A percentile compares a stretch with the other conserved stretches of the same genome.
These are phyloP conservation scores for Pteropus rufus DNA, from an alignment of 2,797 vertebrate species.

Conservation along the genomic window DNA sequence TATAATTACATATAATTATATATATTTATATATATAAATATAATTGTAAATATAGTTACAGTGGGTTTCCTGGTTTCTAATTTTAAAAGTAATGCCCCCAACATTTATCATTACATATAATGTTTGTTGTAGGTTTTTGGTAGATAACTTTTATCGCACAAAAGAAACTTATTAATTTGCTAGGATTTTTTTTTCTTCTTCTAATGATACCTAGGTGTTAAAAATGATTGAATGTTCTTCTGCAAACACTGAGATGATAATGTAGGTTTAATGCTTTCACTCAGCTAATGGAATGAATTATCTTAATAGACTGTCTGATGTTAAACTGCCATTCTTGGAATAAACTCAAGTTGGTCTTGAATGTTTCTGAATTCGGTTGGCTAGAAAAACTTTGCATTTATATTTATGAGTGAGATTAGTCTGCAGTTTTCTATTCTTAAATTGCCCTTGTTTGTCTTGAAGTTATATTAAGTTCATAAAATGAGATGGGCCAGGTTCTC, in stretches of 20 bases:
- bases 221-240: neutral
- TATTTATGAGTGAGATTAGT: neutral
- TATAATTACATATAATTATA: no score
- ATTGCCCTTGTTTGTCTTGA: neutral
- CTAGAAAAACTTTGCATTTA: neutral
- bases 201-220: neutral
- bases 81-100: neutral
- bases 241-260: neutral
- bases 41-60: neutral
- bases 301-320: neutral
- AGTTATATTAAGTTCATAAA: conserved; percentile 3
- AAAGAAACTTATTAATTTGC: neutral
- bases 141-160: neutral
- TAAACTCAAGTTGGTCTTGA: neutral
- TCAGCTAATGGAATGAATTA: neutral
- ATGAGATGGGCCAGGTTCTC: neutral
- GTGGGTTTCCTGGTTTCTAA: neutral
- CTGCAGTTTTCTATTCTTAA: neutral
- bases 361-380: neutral
- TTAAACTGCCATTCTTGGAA: neutral
- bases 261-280: neutral
- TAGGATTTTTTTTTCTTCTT: neutral
- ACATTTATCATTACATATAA: neutral
- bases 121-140: neutral
- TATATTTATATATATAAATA: no score